phyloP scores from a whole-genome alignment of 2,797 vertebrate genomes.

The Sarcoramphus papa region DNA sequence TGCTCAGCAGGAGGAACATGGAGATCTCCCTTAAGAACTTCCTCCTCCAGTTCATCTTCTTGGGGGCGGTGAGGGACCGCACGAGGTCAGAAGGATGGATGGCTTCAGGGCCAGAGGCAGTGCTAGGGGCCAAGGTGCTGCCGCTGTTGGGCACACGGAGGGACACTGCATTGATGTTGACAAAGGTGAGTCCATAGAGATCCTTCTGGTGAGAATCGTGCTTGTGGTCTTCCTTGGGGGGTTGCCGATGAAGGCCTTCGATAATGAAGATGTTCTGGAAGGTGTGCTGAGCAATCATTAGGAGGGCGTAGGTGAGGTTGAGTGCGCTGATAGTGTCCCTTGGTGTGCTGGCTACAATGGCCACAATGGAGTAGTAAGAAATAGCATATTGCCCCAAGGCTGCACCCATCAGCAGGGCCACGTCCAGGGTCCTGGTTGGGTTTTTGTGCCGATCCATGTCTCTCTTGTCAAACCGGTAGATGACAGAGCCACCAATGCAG shows the following conservation, averaged over 20 bases:
- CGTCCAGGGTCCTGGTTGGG: constrained; percentile 89
- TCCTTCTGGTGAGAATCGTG: constrained; percentile 60
- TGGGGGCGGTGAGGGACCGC: neutral
- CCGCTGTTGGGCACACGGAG: constrained; percentile 27
- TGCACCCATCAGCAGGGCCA: constrained; percentile 87
- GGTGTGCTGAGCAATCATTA: constrained; percentile 86
- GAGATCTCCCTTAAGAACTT: constrained; percentile 86
- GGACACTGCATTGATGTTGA: constrained; percentile 37
- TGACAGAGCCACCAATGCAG: constrained; percentile 76
- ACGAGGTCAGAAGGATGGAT: neutral
- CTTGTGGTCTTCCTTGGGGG: constrained; percentile 67
- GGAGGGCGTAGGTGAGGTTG: constrained; percentile 80
- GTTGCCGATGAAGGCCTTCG: constrained; percentile 89
- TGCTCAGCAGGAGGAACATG: constrained; percentile 85
- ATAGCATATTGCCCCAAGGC: constrained; percentile 91
- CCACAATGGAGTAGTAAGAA: constrained; percentile 90
- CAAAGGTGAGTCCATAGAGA: constrained; percentile 66
- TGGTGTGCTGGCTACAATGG: constrained; percentile 78
- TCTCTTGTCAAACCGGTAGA: constrained; percentile 86
- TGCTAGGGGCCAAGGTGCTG: neutral
- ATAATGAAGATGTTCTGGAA: constrained; percentile 94
- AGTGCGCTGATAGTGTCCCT: constrained; percentile 75
- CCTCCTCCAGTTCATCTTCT: constrained; percentile 80
- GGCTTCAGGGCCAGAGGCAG: neutral
- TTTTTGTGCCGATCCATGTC: constrained; percentile 86